Conservation (phyloP, 2,888 invertebrate genomes). For the Cremastinae sp. region DNA sequence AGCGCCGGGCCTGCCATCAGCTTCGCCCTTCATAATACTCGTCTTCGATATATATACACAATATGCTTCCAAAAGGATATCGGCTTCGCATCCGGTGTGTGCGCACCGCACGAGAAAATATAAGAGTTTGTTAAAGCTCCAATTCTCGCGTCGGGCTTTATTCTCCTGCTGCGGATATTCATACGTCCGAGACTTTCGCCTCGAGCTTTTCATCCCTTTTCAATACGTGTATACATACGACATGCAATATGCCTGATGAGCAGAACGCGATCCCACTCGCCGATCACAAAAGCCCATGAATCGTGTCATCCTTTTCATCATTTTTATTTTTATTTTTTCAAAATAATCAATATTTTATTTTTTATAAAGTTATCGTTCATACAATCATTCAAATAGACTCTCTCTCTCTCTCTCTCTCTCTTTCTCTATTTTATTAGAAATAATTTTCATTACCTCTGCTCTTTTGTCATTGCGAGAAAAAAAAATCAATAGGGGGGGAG, state of each 20-base stretch:
- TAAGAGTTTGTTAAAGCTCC: constrained; percentile 42
- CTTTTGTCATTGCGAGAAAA: too few species aligned
- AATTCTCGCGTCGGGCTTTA: constrained; percentile 15
- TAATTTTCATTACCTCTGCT: too few species aligned
- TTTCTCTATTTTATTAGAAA: too few species aligned
- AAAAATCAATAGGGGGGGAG: too few species aligned
- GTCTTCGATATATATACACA: constrained; percentile 1
- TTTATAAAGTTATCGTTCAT: too few species aligned
- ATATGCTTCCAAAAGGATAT: constrained; percentile 40
- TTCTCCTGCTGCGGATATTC: constrained; percentile 38
- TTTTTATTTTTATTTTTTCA: too few species aligned
- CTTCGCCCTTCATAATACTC: constrained; percentile 16
- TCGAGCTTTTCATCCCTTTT: constrained; percentile 2
- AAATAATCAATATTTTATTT: too few species aligned
- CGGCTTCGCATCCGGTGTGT: constrained; percentile 49
- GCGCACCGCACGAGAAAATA: constrained; percentile 1
- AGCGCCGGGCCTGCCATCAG: constrained; percentile 19
- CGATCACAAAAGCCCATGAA: too few species aligned
- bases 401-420: too few species aligned
- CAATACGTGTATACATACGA: not conserved
- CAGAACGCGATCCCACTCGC: too few species aligned
- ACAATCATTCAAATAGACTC: too few species aligned
- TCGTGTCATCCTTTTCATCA: too few species aligned
- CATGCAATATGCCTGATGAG: constrained; percentile 17
- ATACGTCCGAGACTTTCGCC: constrained; percentile 15